Conservation (phyloP, 2,888 invertebrate genomes). For the Erebia ligea region DNA sequence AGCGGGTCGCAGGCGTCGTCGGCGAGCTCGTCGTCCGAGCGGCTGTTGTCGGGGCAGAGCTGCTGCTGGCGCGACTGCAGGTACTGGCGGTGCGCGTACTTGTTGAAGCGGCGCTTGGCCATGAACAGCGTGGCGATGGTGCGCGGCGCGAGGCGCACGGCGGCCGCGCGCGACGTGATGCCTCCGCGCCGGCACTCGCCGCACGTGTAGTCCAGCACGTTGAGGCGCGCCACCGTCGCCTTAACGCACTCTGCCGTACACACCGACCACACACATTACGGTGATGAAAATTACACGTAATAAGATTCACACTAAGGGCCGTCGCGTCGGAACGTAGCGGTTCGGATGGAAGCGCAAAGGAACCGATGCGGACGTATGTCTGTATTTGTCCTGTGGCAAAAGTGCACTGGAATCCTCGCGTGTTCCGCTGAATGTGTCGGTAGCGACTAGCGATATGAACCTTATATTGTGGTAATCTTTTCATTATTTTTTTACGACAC, state of each 20-base stretch:
- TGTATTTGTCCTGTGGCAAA: too few relatives aligned
- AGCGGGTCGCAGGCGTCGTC: constrained; percentile 40
- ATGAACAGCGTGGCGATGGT: constrained; percentile 81
- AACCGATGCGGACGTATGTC: too few relatives aligned
- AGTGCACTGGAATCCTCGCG: too few relatives aligned
- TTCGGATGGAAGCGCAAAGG: too few relatives aligned
- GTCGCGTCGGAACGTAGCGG: too few relatives aligned
- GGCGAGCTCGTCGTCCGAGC: constrained; percentile 30
- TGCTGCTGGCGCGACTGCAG: constrained; percentile 55
- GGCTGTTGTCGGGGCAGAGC: constrained; percentile 35
- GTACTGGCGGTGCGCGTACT: constrained; percentile 80
- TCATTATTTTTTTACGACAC: too few relatives aligned
- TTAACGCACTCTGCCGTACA: constrained; percentile 76
- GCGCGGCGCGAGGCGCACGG: constrained; percentile 75
- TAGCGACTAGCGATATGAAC: too few relatives aligned
- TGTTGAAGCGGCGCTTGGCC: constrained; percentile 82
- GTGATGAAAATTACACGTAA: too few relatives aligned
- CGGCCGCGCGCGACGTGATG: constrained; percentile 78
- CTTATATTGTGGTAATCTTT: too few relatives aligned
- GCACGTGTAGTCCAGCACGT: constrained; percentile 80
- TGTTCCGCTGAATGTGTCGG: too few relatives aligned
- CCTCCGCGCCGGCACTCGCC: constrained; percentile 78
- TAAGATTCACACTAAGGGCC: too few relatives aligned
- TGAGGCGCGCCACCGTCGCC: constrained; percentile 64
- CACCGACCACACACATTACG: background rate